phyloP scores from a whole-genome alignment of 2,888 invertebrate species.

The Habrosyne pyritoides region DNA sequence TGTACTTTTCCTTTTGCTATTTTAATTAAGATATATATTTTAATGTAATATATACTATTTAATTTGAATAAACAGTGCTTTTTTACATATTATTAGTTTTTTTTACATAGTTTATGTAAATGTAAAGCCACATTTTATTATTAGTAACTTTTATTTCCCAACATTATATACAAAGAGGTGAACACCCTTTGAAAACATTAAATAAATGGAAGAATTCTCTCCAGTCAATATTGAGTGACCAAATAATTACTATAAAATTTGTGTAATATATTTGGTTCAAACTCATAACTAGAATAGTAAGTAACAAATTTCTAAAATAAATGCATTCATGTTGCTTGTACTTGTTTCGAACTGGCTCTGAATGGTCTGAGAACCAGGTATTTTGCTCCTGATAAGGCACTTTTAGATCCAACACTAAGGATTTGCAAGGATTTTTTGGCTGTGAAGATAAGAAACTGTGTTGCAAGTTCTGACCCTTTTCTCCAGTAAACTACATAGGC shows the following conservation, averaged over 20 bases:
- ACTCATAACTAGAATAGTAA: conserved; percentile 40
- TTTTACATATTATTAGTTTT: conserved; percentile 56
- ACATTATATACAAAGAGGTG: conserved; percentile 61
- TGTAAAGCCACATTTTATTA: conserved; percentile 12
- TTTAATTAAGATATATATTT: conserved; percentile 81
- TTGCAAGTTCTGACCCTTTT: conserved; percentile 54
- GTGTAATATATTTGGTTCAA: conserved; percentile 50
- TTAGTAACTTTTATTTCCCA: conserved; percentile 61
- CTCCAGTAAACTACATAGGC: conserved; percentile 66
- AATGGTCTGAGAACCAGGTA: conserved; percentile 58
- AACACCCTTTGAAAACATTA: conserved; percentile 39
- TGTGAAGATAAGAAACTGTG: conserved; percentile 43
- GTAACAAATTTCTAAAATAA: conserved; percentile 41
- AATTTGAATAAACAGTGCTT: conserved; percentile 83
- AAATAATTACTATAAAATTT: conserved; percentile 48
- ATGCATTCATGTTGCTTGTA: conserved; percentile 69
- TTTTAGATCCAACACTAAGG: conserved; percentile 49
- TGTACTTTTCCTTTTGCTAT: conserved; percentile 80
- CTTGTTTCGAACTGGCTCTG: conserved; percentile 54
- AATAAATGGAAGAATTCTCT: conserved; percentile 43
- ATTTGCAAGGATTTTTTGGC: conserved; percentile 54
- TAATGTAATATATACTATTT: conserved; percentile 83
- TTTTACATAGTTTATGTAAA: conserved; percentile 16
- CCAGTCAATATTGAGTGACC: conserved; percentile 41
- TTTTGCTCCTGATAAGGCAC: conserved; percentile 60